Base-by-base conservation (phyloP, 2,797 vertebrate genomes). In the Phrynocephalus guinanensis region DNA sequence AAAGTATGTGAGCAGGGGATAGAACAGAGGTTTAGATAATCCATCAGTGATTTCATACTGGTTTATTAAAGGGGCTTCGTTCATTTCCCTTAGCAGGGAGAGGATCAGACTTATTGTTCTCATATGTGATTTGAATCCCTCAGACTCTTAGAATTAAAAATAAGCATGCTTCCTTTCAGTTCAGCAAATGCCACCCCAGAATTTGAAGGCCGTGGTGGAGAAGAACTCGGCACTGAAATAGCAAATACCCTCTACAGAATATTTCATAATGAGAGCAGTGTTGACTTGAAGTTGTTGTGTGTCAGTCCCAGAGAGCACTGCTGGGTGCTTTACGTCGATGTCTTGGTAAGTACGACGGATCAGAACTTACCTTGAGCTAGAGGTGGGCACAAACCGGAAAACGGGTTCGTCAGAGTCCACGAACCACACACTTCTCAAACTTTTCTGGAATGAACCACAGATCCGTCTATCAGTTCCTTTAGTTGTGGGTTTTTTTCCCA, bases 161-260 rank as follows among this genome's bases (percentile, higher is more conserved):
- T 20, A 80, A 50, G 5, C 30, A 72, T 6, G 56, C 91, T 76
- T 91, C 82, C 71, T 18, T 94, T 72, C 89, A 99, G 98, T 94
- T 99, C 99, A 8, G 99, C 98, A 89, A 99, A 98, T 77, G 99
- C 98, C 24, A 98, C 98, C 38, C 98, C 98, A 6, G 98, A 99
- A 94, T 98, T 99, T 96, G 99, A 99, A 96, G 99, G 98, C 56
- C 97, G 98, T 28, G 99, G 99, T 70, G 99, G 98, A 0, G 99
- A 99, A 91, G 99, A 99, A 87, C 97, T 99, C 82, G 98, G 98
- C 63, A 97, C 96, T 0, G 98, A 98, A 95, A 97, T 99, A 72
- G 97, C 98, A 44, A 98, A 98, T 95, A 98, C 97, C 0, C 96
- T 99, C 0, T 98, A 98, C 94, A 98, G 98, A 95, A 98, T 98